Base-by-base conservation (phyloP, 1,140 invertebrate species). In the Drosophila equinoxialis region DNA sequence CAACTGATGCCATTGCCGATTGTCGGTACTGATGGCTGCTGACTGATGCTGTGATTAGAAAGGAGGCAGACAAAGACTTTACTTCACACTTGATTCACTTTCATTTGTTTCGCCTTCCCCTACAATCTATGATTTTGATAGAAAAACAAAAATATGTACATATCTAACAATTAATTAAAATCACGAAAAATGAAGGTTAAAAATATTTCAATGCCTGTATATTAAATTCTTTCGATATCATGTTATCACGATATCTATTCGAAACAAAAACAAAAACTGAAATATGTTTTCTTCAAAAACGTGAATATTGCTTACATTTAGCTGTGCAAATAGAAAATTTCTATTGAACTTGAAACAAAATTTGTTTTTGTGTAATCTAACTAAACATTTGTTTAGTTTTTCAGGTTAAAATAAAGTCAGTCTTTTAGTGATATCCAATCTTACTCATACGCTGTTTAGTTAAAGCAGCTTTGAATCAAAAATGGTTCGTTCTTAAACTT, bases 21-120 rank as follows among this genome's bases (percentile, higher is more conserved):
- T 48, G 45, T 17, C 45, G 45, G 14, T 48, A 2, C 45, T 17
- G 45, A 17, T 48, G 14, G 6, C 6, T 5, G n/a, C 1, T 14
- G 14, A 17, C 45, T 72, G 37, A 33, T 66, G 39, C 17, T 74
- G 45, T 54, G 68, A 81, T 85, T 84, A 65, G 81, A 84, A 85
- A 84, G 81, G 81, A 61, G 78, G 30, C 65, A 79, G 63, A 63
- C 65, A 60, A 77, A 71, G 62, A 75, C 77, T 70, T 70, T 60
- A 70, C 73, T 79, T 83, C 81, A 85, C 81, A 84, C 81, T 81
- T 81, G 81, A 82, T 77, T 77, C 61, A 77, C 81, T 85, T 84
- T 84, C 81, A 51, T 51, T 51, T 51, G 45, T 51, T 51, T 51
- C 8, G 14, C 20, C 45, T 51, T 10, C 14, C 81, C 71, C 77